phyloP scores from a whole-genome alignment of 2,797 vertebrate genomes.

The Yasuhikotakia modesta region DNA sequence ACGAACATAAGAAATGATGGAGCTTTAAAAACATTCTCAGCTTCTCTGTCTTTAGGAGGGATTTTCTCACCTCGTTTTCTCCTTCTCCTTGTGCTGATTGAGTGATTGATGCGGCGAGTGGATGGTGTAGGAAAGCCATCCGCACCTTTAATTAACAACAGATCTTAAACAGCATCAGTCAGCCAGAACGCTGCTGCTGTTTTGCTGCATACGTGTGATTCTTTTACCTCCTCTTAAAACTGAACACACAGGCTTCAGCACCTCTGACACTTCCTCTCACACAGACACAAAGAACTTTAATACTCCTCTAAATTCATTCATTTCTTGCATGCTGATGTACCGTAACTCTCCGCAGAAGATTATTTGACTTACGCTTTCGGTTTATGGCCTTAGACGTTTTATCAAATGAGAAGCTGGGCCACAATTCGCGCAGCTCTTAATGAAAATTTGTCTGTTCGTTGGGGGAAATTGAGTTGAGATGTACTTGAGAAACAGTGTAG shows the following conservation, averaged over 20 bases:
- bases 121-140: slow-evolving; percentile 29
- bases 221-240: neutral
- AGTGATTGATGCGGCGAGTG: slow-evolving; percentile 25
- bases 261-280: neutral
- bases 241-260: neutral
- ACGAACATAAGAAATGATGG: slow-evolving; percentile 4
- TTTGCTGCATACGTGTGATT: neutral
- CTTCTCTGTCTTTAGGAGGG: slow-evolving; percentile 6
- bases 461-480: slow-evolving; percentile 2
- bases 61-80: slow-evolving; percentile 22
- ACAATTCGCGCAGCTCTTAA: slow-evolving; percentile 20
- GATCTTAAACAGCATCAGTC: slow-evolving; percentile 36
- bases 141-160: slow-evolving; percentile 47
- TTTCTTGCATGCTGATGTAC: neutral
- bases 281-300: neutral
- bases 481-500: slow-evolving; percentile 23
- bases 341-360: slow-evolving; percentile 25
- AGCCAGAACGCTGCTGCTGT: slow-evolving; percentile 15
- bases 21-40: slow-evolving; percentile 3
- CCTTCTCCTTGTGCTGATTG: slow-evolving; percentile 20
- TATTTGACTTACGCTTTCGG: slow-evolving; percentile 18
- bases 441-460: slow-evolving; percentile 6
- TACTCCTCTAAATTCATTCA: neutral
- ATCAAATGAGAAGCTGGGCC: slow-evolving; percentile 16
- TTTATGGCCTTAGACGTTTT: neutral